Base-by-base conservation (phyloP, 2,888 invertebrate genomes). In the Coecobrya sp. region DNA sequence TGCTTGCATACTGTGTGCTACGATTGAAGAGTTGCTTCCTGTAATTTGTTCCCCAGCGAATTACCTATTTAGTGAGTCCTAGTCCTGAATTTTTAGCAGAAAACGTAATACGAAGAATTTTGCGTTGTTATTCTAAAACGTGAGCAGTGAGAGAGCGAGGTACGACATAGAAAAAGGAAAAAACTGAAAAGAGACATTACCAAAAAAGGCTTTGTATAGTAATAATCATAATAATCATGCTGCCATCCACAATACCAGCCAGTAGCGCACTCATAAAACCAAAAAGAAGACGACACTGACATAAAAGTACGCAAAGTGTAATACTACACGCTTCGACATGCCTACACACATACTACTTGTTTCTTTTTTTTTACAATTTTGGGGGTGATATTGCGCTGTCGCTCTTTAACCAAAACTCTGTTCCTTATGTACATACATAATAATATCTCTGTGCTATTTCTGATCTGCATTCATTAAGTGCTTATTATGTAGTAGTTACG, bases 141-240 rank as follows among this genome's bases (percentile, higher is more conserved):
- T 42, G 42, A 19, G 36, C 4, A 42, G 70, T 7, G 42, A 73
- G 65, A 11, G 5, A 68, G 30, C 27, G 68, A 11, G 5, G 30
- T 11, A 27, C 22, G 2, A 25, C 16, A 22, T n/a, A 76, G 7
- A 45, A 22, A 42, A 25, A 25, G 27, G n/a, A 22, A 49, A 52
- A 52, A 27, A 27, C 5, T 52, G 79, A 52, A 49, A 52, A 49
- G 27, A 52, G 49, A 52, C 52, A 79, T 76, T 19, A 25, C 79
- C 79, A 79, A 79, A 79, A 27, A 52, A 27, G 79, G 79, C 16
- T 8, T 49, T 49, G 16, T 52, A 25, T n/a, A 13, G 52, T 79
- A 79, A 79, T 79, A 79, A 52, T 52, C 79, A 79, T 79, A 79
- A 79, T 52, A 49, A 79, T 79, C 49, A 49, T 27, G 49, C 79